Base-by-base conservation (phyloP, 2,888 invertebrate genomes). In the Hartigia nigra region DNA sequence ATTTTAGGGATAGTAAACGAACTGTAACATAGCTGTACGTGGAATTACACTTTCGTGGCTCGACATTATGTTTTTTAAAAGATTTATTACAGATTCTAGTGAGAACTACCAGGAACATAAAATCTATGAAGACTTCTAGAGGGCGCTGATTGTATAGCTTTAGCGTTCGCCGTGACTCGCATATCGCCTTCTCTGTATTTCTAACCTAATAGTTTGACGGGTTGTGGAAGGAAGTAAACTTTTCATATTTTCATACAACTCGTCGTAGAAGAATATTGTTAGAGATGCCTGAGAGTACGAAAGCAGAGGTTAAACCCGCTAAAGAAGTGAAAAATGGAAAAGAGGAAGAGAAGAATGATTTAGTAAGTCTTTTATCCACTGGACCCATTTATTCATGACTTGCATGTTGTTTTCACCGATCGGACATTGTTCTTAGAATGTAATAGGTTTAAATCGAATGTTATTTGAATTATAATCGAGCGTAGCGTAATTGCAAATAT, bases 321-420 rank as follows among this genome's bases (percentile, higher is more conserved):
- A 91, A 91, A 84, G 92, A 91, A 82, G 91, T 89, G 82, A 92
- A 92, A 81, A 92, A 91, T 85, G 92, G 92, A 74, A 92, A 93
- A 85, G 92, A 92, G 32, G 92, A 93, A 37, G 92, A 93, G 76
- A 93, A 93, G 83, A 92, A 91, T 82, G 94, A 94, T 81, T 83
- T 93, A 91, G 93, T 93, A 84, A 90, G 88, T 82, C 74, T 69
- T 34, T 34, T 34, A 69, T 69, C 23, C 23, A 69, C 79, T 74
- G 79, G 12, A 23, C 69, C 12, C 72, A 55, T 76, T 69, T 31
- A 75, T 69, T 55, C 72, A 74, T 75, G 77, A 80, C 79, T 82
- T 83, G 79, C 83, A 76, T 70, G 77, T 76, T 80, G 74, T 81
- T 81, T 72, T 77, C 79, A 37, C 70, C 76, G 34, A 78, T 78